Percentiles rank a stretch among this genome's conserved stretches.
Conservation (phyloP, 23 tunicate species). For the Trididemnum miniatum region DNA sequence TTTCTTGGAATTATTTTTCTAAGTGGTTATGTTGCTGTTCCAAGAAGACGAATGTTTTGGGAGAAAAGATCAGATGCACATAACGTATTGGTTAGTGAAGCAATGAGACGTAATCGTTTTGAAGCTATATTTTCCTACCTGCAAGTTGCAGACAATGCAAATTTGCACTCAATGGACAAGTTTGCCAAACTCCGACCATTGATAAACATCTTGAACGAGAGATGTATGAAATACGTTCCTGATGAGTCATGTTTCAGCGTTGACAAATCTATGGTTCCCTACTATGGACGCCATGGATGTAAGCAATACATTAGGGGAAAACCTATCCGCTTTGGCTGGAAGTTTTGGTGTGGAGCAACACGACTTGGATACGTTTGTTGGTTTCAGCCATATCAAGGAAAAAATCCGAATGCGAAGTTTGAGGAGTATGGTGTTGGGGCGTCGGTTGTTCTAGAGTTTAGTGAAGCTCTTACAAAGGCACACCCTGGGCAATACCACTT, state of each 20-base stretch:
- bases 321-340: slow-evolving; percentile 20
- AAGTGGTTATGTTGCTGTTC: no score
- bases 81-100: no score
- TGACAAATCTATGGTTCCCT: slow-evolving; percentile 39
- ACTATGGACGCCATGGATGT: slow-evolving; percentile 20
- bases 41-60: no score
- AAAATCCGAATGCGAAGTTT: background rate
- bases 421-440: slow-evolving; percentile 6
- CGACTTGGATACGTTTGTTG: slow-evolving; percentile 11
- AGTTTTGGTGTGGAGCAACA: slow-evolving; percentile 9
- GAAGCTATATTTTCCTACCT: no score
- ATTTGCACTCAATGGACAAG: slow-evolving; percentile 14
- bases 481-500: background rate
- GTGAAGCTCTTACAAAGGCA: background rate
- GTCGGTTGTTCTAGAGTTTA: background rate
- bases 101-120: no score
- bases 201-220: slow-evolving; percentile 11
- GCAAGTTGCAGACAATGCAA: slow-evolving; percentile 21
- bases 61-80: no score
- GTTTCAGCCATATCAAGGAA: slow-evolving; percentile 17
- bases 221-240: background rate
- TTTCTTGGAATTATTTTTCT: no score
- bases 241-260: slow-evolving; percentile 2
- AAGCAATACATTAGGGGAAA: slow-evolving; percentile 21
- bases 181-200: slow-evolving; percentile 30